phyloP scores from a whole-genome alignment of 2,113 vertebrate species.

The Daboia siamensis region DNA sequence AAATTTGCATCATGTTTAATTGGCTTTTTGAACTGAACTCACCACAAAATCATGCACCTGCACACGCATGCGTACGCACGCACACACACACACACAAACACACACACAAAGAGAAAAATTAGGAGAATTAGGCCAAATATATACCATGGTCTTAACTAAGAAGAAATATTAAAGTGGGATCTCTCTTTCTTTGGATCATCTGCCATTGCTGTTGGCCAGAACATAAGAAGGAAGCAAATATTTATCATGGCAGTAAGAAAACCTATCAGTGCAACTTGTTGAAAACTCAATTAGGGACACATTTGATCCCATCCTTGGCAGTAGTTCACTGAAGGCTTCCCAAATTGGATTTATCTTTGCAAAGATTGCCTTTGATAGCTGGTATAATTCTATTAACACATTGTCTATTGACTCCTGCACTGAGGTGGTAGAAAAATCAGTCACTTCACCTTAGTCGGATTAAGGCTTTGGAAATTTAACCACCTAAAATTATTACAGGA shows the following conservation, averaged over 20 bases:
- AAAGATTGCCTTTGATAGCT: slow-evolving; percentile 12
- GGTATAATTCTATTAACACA: not conserved
- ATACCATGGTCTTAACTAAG: not conserved
- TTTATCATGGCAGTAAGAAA: not conserved
- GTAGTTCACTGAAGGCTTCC: not conserved
- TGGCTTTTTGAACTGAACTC: not conserved
- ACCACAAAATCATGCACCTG: not conserved
- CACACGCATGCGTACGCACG: too few species aligned
- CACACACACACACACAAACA: too few species aligned
- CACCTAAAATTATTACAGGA: not conserved
- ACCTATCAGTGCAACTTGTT: not conserved
- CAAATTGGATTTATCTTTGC: slow-evolving; percentile 18
- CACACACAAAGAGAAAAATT: too few species aligned
- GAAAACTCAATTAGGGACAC: slow-evolving; percentile 17
- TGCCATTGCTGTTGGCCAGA: not conserved
- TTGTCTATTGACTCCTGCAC: not conserved
- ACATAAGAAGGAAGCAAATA: not conserved
- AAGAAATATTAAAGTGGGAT: not conserved
- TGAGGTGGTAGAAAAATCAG: not conserved
- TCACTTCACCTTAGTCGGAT: not conserved
- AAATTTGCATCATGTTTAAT: not conserved
- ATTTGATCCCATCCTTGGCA: slow-evolving; percentile 18
- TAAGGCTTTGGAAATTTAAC: not conserved
- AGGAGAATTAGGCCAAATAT: not conserved
- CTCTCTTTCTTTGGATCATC: not conserved